Evolutionary conservation across 2,888 invertebrate species (phyloP).

Genomic region (Tenthredo scrophulariae): DNA sequence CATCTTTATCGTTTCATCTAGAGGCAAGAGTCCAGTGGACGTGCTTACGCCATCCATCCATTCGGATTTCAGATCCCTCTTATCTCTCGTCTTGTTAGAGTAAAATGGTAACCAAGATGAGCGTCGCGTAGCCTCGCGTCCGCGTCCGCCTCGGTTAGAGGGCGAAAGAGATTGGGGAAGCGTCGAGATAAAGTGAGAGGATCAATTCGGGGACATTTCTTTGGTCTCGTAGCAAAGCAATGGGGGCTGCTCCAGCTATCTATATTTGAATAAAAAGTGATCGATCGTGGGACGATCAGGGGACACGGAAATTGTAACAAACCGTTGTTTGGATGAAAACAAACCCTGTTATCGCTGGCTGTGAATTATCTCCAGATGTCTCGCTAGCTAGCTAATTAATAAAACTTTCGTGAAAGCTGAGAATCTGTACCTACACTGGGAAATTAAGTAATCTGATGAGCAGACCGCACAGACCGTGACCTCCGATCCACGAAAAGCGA

Average conservation of each 20-base stretch:
- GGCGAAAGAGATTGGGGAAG: conserved; percentile 29
- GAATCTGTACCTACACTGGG: neutral
- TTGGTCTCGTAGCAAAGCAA: neutral
- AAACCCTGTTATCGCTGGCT: neutral
- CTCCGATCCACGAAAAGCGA: conserved; percentile 1
- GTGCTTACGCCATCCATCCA: conserved; percentile 46
- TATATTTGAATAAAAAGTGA: conserved; percentile 44
- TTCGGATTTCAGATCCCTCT: conserved; percentile 47
- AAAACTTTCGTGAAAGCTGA: neutral
- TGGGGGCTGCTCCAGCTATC: conserved; percentile 16
- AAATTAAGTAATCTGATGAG: conserved; percentile 33
- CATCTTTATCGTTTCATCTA: conserved; percentile 46
- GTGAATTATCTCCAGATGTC: neutral
- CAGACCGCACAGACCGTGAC: conserved; percentile 40
- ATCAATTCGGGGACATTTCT: conserved; percentile 44
- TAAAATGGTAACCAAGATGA: conserved; percentile 51
- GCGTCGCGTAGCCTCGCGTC: conserved; percentile 27
- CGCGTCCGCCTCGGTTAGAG: neutral
- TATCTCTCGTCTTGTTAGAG: conserved; percentile 51
- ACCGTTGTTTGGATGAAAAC: conserved; percentile 30
- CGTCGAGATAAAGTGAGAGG: conserved; percentile 47
- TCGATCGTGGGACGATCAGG: conserved; percentile 34
- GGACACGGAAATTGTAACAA: conserved; percentile 15
- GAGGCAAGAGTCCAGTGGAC: conserved; percentile 27
- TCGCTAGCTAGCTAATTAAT: neutral